phyloP scores from a whole-genome alignment of 2,888 invertebrate genomes.

The Cantharis flavilabris region DNA sequence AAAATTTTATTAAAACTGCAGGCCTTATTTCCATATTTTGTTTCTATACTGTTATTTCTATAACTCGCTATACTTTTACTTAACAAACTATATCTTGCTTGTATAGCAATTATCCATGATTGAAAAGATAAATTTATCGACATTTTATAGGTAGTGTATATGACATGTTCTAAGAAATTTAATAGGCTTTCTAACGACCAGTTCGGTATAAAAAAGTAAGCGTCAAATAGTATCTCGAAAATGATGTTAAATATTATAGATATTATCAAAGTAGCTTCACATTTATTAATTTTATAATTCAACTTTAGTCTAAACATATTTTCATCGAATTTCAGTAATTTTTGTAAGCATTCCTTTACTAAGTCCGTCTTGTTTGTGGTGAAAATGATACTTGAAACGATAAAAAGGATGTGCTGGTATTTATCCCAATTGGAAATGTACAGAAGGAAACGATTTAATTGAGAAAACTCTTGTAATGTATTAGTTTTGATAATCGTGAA shows the following conservation, averaged over 20 bases:
- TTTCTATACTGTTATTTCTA: not conserved
- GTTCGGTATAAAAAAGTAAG: not conserved
- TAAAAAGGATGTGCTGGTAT: not conserved
- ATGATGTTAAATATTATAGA: not conserved
- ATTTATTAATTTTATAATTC: not conserved
- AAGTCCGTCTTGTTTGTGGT: not conserved
- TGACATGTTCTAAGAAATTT: too few relatives aligned
- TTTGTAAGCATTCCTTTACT: not conserved
- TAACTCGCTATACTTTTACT: not conserved
- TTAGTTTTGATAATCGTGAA: not conserved
- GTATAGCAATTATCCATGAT: not conserved
- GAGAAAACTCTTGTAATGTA: not conserved
- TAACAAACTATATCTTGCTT: not conserved
- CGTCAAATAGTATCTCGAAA: rapidly evolving
- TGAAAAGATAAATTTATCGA: not conserved
- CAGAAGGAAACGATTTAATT: not conserved
- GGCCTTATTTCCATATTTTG: too few relatives aligned
- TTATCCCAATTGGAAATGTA: not conserved
- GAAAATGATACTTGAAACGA: not conserved
- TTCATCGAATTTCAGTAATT: not conserved
- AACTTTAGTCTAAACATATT: not conserved
- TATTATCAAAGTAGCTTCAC: not conserved
- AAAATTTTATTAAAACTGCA: not conserved
- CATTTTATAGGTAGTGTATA: too few relatives aligned
- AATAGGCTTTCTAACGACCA: too few relatives aligned